Base-by-base conservation (phyloP, 2,888 invertebrate species). In the Netelia virgata region DNA sequence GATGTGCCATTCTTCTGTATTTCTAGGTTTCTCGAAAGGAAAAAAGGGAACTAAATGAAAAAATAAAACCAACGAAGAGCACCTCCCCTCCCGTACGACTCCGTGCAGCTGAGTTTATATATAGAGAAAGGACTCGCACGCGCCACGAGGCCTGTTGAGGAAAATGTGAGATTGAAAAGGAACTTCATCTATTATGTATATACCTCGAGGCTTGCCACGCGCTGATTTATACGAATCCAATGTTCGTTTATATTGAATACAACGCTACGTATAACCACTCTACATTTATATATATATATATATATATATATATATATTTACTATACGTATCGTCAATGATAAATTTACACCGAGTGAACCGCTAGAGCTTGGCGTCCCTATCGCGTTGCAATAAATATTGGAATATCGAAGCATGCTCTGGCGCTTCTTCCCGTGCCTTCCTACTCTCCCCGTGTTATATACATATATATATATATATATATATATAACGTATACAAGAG, bases 111-210 rank as follows among this genome's bases (percentile, higher is more conserved):
- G 36, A 36, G 36, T 36, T 36, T 8, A 36, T 36, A 36, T 36
- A 36, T 36, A 36, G 6, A 36, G 16, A 68, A 41, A 18, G 9
- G 57, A 11, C 70, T 72, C 70, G 70, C 70, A 70, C 78, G 78
- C 59, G 61, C 18, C 70, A 23, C 57, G 55, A 50, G 59, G 64
- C 64, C 47, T 64, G 77, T 50, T 74, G 43, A 81, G 70, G 64
- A 74, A 82, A 81, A 82, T 63, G 70, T 50, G 80, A 82, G 80
- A 84, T 79, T 82, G 83, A 82, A 85, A 83, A 68, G 75, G 66
- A 73, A 84, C 84, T 81, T 86, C 77, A 84, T 86, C 81, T 87
- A 83, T 87, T 87, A 84, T 83, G 86, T 82, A 83, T 83, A 77
- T 75, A 70, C 72, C 85, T 79, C 64, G 68, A 64, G 84, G 47